A percentile compares a stretch with the other conserved stretches of the same genome.
Evolutionary conservation across 2,797 vertebrate species (phyloP).

Genomic region (Tolypeutes matacus): DNA sequence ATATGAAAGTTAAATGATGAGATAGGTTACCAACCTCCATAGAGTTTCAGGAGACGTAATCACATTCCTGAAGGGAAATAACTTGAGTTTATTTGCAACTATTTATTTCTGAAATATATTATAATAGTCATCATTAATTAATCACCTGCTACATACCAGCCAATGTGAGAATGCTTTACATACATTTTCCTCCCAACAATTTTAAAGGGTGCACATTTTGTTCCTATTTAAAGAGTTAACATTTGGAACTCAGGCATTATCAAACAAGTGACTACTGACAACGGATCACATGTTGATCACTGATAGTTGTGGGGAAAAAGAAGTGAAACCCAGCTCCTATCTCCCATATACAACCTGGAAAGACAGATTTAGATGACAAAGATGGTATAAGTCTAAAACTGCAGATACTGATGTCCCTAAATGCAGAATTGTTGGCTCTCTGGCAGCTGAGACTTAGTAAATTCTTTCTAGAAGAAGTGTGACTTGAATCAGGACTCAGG

Average conservation of each 20-base stretch:
- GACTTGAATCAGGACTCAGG: not conserved
- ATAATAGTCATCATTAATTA: conserved; percentile 42
- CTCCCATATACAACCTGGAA: not conserved
- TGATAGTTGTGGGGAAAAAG: not conserved
- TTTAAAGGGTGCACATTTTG: not conserved
- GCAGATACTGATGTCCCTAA: accelerated
- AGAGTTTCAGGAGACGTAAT: conserved; percentile 39
- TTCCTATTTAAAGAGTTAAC: not conserved
- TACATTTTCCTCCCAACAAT: not conserved
- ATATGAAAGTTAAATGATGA: conserved; percentile 66
- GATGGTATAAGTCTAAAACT: accelerated
- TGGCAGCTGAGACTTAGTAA: accelerated
- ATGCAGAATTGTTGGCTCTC: not conserved
- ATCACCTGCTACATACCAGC: not conserved
- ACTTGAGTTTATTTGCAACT: not conserved
- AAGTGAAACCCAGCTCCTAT: not conserved
- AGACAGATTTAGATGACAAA: not conserved
- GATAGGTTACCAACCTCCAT: not conserved
- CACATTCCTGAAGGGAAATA: not conserved
- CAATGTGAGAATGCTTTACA: not conserved
- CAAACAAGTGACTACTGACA: not conserved
- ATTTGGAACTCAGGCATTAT: not conserved
- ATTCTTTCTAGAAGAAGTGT: not conserved
- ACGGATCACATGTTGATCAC: not conserved
- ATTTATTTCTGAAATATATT: conserved; percentile 50